These are phyloP conservation scores for Hydrozoanthus tunicans DNA, from an alignment of 64 coral and sea anemone species.

Conservation along the genomic window DNA sequence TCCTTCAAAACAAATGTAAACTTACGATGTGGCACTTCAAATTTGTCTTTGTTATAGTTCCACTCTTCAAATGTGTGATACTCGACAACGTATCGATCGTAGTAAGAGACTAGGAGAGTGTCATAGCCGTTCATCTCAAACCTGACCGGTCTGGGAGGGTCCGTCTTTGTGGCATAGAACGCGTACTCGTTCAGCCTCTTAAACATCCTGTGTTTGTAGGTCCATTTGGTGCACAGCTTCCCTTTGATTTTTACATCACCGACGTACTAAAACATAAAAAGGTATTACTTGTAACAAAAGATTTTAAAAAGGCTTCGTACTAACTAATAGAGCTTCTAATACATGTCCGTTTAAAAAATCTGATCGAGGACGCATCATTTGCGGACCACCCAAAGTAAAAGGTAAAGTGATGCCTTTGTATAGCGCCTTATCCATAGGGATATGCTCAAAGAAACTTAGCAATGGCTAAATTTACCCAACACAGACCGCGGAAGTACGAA, in stretches of 20 bases:
- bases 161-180: constrained; percentile 80
- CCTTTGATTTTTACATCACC: constrained; percentile 62
- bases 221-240: constrained; percentile 76
- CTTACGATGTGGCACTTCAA: constrained; percentile 82
- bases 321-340: neutral
- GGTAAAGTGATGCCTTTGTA: too few species aligned
- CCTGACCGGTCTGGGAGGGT: constrained; percentile 71
- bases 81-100: constrained; percentile 77
- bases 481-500: too few species aligned
- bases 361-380: too few species aligned
- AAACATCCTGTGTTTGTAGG: constrained; percentile 61
- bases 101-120: constrained; percentile 78
- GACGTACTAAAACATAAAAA: constrained; percentile 42
- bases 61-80: constrained; percentile 76
- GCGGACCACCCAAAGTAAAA: too few species aligned
- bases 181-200: constrained; percentile 77
- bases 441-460: too few species aligned
- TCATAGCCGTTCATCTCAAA: constrained; percentile 93
- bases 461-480: too few species aligned
- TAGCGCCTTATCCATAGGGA: too few species aligned
- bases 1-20: neutral
- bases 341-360: too few species aligned
- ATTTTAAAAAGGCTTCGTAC: neutral
- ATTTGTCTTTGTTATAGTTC: constrained; percentile 65
- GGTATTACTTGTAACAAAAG: too few species aligned